phyloP scores from a whole-genome alignment of 2,888 invertebrate genomes.

The Amphipyra tragopoginis region DNA sequence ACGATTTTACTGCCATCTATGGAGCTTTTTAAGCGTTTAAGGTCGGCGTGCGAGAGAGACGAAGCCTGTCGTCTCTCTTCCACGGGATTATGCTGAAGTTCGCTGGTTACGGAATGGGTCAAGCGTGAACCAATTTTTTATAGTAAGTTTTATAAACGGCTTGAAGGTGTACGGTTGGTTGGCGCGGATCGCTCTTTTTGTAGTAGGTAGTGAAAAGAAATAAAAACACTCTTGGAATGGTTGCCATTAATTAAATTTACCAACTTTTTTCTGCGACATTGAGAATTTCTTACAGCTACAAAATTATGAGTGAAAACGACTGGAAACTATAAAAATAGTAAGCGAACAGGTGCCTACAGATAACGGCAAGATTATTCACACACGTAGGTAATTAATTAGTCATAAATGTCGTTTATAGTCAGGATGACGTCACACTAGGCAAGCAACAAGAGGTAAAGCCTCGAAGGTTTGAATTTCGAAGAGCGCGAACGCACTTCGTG shows the following conservation, averaged over 20 bases:
- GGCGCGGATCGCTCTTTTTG: slow-evolving; percentile 28
- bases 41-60: slow-evolving; percentile 70
- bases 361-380: slow-evolving; percentile 38
- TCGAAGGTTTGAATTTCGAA: slow-evolving; percentile 68
- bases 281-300: slow-evolving; percentile 13
- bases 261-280: slow-evolving; percentile 11
- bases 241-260: slow-evolving; percentile 14
- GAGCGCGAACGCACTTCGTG: slow-evolving; percentile 60
- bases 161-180: slow-evolving; percentile 38
- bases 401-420: slow-evolving; percentile 31
- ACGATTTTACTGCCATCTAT: slow-evolving; percentile 90
- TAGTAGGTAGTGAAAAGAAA: slow-evolving; percentile 20
- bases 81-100: slow-evolving; percentile 68
- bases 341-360: slow-evolving; percentile 36
- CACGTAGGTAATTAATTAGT: slow-evolving; percentile 33
- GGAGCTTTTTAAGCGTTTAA: slow-evolving; percentile 86
- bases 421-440: slow-evolving; percentile 44
- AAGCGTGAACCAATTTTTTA: slow-evolving; percentile 60
- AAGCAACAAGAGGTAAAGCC: slow-evolving; percentile 41
- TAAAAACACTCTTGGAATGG: slow-evolving; percentile 16
- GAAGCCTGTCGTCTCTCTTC: slow-evolving; percentile 62
- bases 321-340: slow-evolving; percentile 22
- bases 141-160: slow-evolving; percentile 41
- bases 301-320: slow-evolving; percentile 16
- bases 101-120: slow-evolving; percentile 58